These are phyloP conservation scores for Azorinus chamasolen DNA, from an alignment of 2,888 invertebrate species.

Conservation along the genomic window DNA sequence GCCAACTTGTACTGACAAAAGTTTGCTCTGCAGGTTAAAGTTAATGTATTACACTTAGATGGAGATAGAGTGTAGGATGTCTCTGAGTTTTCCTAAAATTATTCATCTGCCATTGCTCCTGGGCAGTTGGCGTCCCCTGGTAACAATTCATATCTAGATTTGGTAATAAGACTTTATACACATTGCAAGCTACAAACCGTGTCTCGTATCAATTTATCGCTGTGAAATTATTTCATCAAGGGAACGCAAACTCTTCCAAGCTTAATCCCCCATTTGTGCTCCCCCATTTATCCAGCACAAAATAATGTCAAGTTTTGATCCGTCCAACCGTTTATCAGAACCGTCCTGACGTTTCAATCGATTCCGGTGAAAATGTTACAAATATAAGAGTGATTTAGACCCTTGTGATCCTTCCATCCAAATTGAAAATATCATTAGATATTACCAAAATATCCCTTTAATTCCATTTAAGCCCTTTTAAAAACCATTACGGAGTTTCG, in stretches of 20 bases:
- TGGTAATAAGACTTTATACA: too few relatives aligned
- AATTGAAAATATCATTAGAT: slow-evolving; percentile 64
- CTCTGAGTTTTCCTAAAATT: too few relatives aligned
- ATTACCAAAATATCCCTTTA: slow-evolving; percentile 50
- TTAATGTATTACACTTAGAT: too few relatives aligned
- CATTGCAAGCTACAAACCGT: too few relatives aligned
- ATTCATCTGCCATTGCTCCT: too few relatives aligned
- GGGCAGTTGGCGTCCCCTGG: too few relatives aligned
- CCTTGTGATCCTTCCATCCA: slow-evolving; percentile 49
- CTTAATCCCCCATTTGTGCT: slow-evolving; percentile 53
- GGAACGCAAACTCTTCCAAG: slow-evolving; percentile 52
- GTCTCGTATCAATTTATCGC: too few relatives aligned
- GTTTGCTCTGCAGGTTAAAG: too few relatives aligned
- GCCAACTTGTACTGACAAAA: too few relatives aligned
- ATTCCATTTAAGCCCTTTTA: slow-evolving; percentile 27
- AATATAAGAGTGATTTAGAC: slow-evolving; percentile 61
- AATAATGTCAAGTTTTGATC: slow-evolving; percentile 63
- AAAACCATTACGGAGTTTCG: slow-evolving; percentile 19
- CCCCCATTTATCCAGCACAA: slow-evolving; percentile 52
- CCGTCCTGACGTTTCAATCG: slow-evolving; percentile 54
- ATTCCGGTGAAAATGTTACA: slow-evolving; percentile 60
- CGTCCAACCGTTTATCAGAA: slow-evolving; percentile 52
- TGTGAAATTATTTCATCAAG: slow-evolving; percentile 36
- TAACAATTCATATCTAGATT: too few relatives aligned
- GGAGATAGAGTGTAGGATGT: too few relatives aligned